Evolutionary conservation across 2,888 invertebrate species (phyloP), one percentile per base, ranked within the genome.

Genomic region (Hybos culiciformis): DNA sequence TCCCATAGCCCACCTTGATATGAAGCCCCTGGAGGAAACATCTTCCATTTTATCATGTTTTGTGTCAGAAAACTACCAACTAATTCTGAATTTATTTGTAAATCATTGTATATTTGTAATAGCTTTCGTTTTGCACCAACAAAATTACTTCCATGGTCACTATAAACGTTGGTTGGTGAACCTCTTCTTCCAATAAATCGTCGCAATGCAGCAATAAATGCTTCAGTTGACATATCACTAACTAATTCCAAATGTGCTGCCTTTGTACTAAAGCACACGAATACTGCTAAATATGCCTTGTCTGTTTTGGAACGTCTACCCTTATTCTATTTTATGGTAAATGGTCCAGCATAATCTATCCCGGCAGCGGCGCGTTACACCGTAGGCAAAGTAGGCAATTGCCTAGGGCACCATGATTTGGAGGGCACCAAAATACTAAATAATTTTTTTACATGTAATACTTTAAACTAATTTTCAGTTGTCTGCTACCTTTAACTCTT

Each of bases 1-100:
- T 59, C 58, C 54, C 55, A 57, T 7, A 56, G 32, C 5, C 57
- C 56, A 4, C 58, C 55, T 37, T 53, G 53, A 42, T 58, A 54
- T 2, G 56, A 53, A 7, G 54, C 46, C 9, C 37, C 32, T 3
- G 56, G 53, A 6, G 56, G 55, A 14, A 31, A 14, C n/a, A 31
- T 31, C 3, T 12, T 7, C 31, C 31, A 31, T 31, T 26, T 12
- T 12, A 26, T 26, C 3, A 12, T 12, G 4, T 26, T 9, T 7
- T 9, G 12, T 6, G 26, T 26, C 12, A 26, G 12, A 26, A 26
- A 26, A 26, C 12, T 26, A 12, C 11, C 26, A 26, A 26, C 12
- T 26, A 12, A 26, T 26, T 26, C 26, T 3, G 11, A 12, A 26
- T 26, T 26, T 26, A 12, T 26, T 4, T 5, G 12, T 6, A 26